Conservation (phyloP, 92 coral and sea anemone genomes). For the Zoanthus solanderi region DNA sequence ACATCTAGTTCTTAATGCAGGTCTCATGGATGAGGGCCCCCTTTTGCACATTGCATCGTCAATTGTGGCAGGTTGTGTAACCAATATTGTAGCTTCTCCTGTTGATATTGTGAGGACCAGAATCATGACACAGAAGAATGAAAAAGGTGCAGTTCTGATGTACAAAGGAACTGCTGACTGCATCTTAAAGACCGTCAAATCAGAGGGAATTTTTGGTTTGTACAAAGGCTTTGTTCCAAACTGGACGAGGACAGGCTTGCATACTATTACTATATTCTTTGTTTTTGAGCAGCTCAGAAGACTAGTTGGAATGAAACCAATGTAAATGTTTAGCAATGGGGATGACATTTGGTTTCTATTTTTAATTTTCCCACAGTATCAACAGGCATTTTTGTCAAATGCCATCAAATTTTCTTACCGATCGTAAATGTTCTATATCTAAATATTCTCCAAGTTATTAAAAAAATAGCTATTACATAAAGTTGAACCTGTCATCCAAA, state of each 20-base stretch:
- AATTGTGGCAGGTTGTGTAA: constrained; percentile 89
- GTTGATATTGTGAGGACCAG: constrained; percentile 96
- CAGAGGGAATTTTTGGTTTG: constrained; percentile 89
- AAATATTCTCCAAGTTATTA: neutral
- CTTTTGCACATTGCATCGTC: constrained; percentile 86
- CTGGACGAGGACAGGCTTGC: constrained; percentile 98
- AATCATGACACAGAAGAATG: constrained; percentile 86
- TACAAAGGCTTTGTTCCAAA: constrained; percentile 98
- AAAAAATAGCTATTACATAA: neutral
- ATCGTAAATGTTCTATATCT: neutral
- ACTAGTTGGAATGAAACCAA: constrained; percentile 87
- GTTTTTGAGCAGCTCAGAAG: constrained; percentile 93
- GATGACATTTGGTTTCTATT: too few species aligned
- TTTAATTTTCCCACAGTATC: neutral
- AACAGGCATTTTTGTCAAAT: too few species aligned
- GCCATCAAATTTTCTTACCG: too few species aligned
- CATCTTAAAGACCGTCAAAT: constrained; percentile 81
- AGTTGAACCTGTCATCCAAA: too few species aligned
- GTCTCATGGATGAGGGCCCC: constrained; percentile 80
- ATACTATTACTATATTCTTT: constrained; percentile 94
- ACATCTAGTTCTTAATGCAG: constrained; percentile 79
- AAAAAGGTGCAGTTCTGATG: constrained; percentile 68
- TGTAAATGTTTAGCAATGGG: constrained; percentile 38
- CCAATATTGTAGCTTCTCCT: constrained; percentile 91
- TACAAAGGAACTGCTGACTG: constrained; percentile 91